phyloP scores from a whole-genome alignment of 2,888 invertebrate species.

The Lapara coniferarum region DNA sequence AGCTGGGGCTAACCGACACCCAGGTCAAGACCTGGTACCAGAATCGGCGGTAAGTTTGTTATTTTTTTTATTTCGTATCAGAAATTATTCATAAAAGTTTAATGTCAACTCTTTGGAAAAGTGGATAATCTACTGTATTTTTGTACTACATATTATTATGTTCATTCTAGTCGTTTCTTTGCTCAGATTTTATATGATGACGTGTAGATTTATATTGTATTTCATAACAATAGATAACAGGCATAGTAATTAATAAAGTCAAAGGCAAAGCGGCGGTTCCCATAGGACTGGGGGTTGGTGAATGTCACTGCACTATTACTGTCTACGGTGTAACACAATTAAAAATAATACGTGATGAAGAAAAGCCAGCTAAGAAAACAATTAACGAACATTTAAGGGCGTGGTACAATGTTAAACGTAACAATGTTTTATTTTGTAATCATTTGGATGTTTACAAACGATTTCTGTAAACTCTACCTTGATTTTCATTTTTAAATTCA shows the following conservation, averaged over 20 bases:
- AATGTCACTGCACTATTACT: conserved; percentile 19
- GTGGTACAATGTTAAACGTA: conserved; percentile 34
- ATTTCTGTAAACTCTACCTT: too few relatives aligned
- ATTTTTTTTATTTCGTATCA: neutral
- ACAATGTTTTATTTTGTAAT: conserved; percentile 23
- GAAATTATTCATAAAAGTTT: too few relatives aligned
- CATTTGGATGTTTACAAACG: too few relatives aligned
- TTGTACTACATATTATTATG: too few relatives aligned
- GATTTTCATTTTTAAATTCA: too few relatives aligned
- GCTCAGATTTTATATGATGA: neutral
- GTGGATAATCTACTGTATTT: too few relatives aligned
- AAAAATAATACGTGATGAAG: conserved; percentile 51
- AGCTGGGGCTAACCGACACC: conserved; percentile 97
- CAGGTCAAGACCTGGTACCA: conserved; percentile 99
- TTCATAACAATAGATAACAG: neutral
- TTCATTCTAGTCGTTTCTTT: too few relatives aligned
- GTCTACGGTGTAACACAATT: conserved; percentile 51
- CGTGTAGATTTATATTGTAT: too few relatives aligned
- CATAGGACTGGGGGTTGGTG: conserved; percentile 22
- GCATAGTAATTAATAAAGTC: neutral
- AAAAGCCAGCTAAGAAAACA: conserved; percentile 57
- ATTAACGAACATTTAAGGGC: conserved; percentile 50
- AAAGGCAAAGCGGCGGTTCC: neutral
- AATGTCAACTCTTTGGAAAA: too few relatives aligned
- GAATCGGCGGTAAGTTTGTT: conserved; percentile 92